These are phyloP conservation scores for Hydrolagus affinis DNA, from an alignment of 2,113 vertebrate species.

Conservation along the genomic window DNA sequence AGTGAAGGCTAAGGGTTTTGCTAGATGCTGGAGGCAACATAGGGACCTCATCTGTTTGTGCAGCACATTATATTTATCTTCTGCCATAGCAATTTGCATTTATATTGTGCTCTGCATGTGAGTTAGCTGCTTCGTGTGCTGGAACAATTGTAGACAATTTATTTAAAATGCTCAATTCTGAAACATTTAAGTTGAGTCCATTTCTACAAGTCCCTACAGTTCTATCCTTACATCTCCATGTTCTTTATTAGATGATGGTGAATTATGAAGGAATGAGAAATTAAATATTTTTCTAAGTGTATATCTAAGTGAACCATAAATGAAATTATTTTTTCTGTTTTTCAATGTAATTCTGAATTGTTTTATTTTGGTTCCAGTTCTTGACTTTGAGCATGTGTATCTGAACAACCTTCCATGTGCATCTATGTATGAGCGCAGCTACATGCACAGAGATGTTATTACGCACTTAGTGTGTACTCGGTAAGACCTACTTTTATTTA, in stretches of 20 bases:
- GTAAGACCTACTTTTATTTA: slow-evolving; percentile 57
- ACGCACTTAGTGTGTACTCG: slow-evolving; percentile 83
- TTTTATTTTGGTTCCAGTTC: slow-evolving; percentile 54
- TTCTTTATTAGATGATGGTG: neutral
- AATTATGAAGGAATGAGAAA: neutral
- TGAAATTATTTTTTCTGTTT: no score
- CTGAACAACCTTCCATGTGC: slow-evolving; percentile 88
- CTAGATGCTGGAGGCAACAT: no score
- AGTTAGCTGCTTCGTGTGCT: no score
- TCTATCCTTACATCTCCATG: neutral
- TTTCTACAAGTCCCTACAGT: neutral
- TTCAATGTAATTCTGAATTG: neutral
- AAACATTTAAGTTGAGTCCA: neutral
- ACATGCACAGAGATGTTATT: slow-evolving; percentile 97
- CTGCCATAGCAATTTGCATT: no score
- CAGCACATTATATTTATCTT: no score
- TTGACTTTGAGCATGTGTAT: slow-evolving; percentile 85
- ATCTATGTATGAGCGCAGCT: slow-evolving; percentile 91
- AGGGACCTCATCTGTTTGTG: no score
- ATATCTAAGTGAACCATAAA: neutral
- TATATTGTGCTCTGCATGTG: no score
- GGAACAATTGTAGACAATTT: neutral
- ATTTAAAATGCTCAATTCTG: neutral
- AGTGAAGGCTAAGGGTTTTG: no score
- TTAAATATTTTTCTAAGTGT: neutral